phyloP scores from a whole-genome alignment of 2,113 vertebrate species.

The Thunnus thynnus region DNA sequence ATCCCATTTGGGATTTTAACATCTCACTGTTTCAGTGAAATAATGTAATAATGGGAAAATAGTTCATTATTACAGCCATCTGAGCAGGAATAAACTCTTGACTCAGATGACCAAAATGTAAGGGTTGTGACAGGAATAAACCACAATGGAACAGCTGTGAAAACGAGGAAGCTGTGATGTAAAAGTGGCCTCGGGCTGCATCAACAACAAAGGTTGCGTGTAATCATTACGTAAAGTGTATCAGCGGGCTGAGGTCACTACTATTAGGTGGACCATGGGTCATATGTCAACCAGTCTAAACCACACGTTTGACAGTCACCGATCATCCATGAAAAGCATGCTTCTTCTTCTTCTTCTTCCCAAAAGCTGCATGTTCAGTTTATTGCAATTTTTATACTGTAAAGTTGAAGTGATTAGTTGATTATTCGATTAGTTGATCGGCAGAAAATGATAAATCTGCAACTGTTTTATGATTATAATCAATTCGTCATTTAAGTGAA shows the following conservation, averaged over 20 bases:
- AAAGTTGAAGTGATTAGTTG: background rate
- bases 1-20: conserved; percentile 8
- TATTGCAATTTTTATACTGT: background rate
- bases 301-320: background rate
- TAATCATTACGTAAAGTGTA: conserved; percentile 49
- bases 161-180: conserved; percentile 37
- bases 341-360: too few relatives aligned
- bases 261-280: conserved; percentile 30
- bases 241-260: conserved; percentile 33
- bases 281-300: conserved; percentile 15
- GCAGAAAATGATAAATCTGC: background rate
- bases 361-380: too few relatives aligned
- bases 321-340: too few relatives aligned
- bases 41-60: conserved; percentile 1
- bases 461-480: background rate
- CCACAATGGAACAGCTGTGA: conserved; percentile 10
- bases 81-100: conserved; percentile 26
- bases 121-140: conserved; percentile 7
- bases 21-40: conserved; percentile 7
- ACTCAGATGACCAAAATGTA: conserved; percentile 24
- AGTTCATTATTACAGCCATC: background rate
- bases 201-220: conserved; percentile 28
- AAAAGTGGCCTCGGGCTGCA: conserved; percentile 39
- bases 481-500: background rate
- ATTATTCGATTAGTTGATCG: background rate